Percentiles rank a stretch among this genome's conserved stretches.
Conservation (phyloP, 2,113 vertebrate species). For the Diadophis punctatus region DNA sequence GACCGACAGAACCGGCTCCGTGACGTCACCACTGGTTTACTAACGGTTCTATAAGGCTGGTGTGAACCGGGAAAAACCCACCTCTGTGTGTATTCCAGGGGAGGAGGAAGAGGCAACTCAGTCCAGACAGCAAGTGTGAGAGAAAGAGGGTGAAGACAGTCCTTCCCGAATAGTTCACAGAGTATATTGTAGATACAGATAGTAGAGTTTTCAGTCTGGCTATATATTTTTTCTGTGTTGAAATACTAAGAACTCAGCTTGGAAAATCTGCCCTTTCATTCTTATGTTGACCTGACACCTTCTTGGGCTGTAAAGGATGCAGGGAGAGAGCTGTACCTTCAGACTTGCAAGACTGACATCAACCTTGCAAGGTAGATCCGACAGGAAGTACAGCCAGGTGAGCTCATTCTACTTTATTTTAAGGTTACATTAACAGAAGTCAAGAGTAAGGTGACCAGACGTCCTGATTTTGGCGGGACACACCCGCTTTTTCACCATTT, state of each 20-base stretch:
- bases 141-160: background rate
- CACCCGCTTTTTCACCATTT: too few species aligned
- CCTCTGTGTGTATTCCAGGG: too few species aligned
- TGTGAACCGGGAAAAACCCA: too few species aligned
- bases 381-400: background rate
- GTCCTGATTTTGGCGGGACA: too few species aligned
- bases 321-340: background rate
- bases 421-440: background rate
- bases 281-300: background rate
- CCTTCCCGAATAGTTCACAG: background rate
- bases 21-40: too few species aligned
- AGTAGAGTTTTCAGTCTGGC: background rate
- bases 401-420: background rate
- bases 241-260: background rate
- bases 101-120: background rate
- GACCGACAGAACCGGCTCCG: too few species aligned
- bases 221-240: background rate
- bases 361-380: background rate
- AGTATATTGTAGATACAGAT: background rate
- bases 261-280: background rate
- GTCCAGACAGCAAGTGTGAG: background rate
- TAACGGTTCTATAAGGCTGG: too few species aligned
- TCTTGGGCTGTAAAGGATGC: background rate
- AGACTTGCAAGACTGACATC: background rate
- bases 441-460: too few species aligned